These are phyloP conservation scores for Synergus laeviventris DNA, from an alignment of 2,888 invertebrate genomes.

Conservation along the genomic window DNA sequence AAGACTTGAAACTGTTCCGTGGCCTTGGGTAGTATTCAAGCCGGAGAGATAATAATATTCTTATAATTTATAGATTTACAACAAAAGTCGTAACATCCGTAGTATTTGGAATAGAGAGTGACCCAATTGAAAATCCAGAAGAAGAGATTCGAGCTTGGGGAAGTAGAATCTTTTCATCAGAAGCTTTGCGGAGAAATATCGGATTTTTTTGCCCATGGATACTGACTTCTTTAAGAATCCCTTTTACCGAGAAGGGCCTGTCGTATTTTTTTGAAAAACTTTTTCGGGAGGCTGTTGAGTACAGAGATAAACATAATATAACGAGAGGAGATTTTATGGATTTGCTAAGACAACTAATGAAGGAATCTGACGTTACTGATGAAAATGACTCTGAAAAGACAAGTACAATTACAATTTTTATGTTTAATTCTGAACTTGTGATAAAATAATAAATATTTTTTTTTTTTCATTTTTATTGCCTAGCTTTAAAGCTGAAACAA, in stretches of 20 bases:
- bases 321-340: constrained; percentile 66
- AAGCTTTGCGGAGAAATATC: constrained; percentile 52
- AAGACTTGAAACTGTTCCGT: no score
- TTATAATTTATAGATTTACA: constrained; percentile 50
- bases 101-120: constrained; percentile 60
- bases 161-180: constrained; percentile 55
- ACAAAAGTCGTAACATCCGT: constrained; percentile 61
- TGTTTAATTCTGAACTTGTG: not conserved
- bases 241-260: constrained; percentile 48
- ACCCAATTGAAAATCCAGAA: constrained; percentile 59
- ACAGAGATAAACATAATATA: constrained; percentile 61
- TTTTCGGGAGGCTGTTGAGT: constrained; percentile 62
- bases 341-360: constrained; percentile 63
- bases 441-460: not conserved
- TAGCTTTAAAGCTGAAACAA: constrained; percentile 62
- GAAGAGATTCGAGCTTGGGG: constrained; percentile 63
- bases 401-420: not conserved
- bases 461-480: not conserved
- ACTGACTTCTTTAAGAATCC: constrained; percentile 50
- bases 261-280: constrained; percentile 65
- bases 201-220: constrained; percentile 52
- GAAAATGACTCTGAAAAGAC: not conserved
- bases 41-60: not conserved
- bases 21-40: no score
- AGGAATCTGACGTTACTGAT: constrained; percentile 49